Conservation (phyloP, 23 tunicate genomes). For the Halocynthia aurantium region DNA sequence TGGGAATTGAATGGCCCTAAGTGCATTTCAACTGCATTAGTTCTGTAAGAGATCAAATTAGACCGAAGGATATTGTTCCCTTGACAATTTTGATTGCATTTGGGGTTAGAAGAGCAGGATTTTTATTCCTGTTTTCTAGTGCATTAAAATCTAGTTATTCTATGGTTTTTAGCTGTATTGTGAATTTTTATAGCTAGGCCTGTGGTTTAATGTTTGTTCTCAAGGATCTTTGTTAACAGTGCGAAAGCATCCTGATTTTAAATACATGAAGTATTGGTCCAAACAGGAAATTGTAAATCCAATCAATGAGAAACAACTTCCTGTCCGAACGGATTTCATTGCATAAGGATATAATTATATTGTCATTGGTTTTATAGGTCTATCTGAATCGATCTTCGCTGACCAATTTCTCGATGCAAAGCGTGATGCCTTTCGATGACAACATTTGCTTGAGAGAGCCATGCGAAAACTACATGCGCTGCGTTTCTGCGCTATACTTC, state of each 20-base stretch:
- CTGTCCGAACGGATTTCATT: too few relatives aligned
- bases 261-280: too few relatives aligned
- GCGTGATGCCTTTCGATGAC: constrained; percentile 93
- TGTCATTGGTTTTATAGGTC: constrained; percentile 28
- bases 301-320: too few relatives aligned
- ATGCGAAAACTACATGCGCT: constrained; percentile 92
- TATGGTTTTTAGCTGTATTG: not conserved
- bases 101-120: too few relatives aligned
- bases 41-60: too few relatives aligned
- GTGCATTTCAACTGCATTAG: too few relatives aligned
- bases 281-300: too few relatives aligned
- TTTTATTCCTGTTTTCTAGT: too few relatives aligned
- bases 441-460: constrained; percentile 93
- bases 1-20: too few relatives aligned
- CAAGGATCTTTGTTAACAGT: not conserved
- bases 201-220: not conserved
- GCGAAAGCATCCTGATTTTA: not conserved
- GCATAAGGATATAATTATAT: not conserved
- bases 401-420: constrained; percentile 37
- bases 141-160: not conserved
- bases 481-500: constrained; percentile 76
- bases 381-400: constrained; percentile 68
- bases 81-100: too few relatives aligned
- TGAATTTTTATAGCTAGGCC: too few relatives aligned
- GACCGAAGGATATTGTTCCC: too few relatives aligned